Conservation (phyloP, 92 coral and sea anemone species). For the Phenganax subtilis region DNA sequence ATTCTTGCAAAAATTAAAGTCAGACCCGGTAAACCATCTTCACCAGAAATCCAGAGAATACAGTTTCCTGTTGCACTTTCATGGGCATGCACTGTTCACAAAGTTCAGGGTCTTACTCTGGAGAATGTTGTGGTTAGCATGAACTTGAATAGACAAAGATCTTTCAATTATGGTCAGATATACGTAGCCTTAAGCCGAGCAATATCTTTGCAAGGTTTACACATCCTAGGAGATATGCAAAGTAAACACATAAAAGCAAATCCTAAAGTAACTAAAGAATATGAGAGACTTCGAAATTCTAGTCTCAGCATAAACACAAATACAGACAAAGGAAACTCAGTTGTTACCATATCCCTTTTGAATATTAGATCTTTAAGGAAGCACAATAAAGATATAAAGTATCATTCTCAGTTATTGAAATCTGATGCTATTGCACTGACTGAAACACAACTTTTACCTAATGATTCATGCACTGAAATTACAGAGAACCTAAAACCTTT, state of each 20-base stretch:
- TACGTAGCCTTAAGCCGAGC: not conserved
- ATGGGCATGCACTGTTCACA: not conserved
- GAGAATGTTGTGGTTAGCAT: not conserved
- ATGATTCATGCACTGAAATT: not conserved
- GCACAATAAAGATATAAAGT: not conserved
- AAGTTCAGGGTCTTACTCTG: not conserved
- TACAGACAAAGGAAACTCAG: too few relatives aligned
- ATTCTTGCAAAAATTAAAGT: not conserved
- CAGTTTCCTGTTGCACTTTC: not conserved
- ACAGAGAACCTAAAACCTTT: not conserved
- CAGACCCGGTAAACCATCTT: not conserved
- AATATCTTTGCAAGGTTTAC: not conserved
- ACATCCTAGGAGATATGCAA: not conserved
- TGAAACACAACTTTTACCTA: not conserved
- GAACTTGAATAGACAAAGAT: not conserved
- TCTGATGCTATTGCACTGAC: not conserved
- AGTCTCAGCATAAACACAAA: too few relatives aligned
- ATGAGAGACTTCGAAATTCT: too few relatives aligned
- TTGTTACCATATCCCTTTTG: not conserved
- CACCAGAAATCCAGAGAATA: too few relatives aligned
- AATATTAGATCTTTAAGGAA: not conserved
- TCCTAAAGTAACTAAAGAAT: too few relatives aligned
- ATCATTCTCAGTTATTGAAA: not conserved
- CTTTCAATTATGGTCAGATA: not conserved
- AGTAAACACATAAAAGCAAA: not conserved